Base-by-base conservation (phyloP, 2,888 invertebrate genomes). In the Diaprepes abbreviatus region DNA sequence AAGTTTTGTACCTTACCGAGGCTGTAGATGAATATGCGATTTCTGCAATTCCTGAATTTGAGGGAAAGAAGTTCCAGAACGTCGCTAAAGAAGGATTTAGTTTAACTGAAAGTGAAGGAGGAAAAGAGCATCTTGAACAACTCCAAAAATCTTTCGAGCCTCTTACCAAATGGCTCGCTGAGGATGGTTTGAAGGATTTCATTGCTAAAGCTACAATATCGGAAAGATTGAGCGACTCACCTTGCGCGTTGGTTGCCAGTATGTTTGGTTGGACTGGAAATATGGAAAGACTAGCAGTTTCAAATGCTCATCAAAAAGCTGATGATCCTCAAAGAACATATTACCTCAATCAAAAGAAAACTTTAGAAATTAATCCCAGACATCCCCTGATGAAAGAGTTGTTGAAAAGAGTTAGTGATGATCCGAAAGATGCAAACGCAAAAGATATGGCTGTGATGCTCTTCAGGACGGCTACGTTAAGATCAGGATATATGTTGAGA, bases 201-300 rank as follows among this genome's bases (percentile, higher is more conserved):
- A 90, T 94, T 75, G 86, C 90, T 68, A 96, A 94, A 84, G 95
- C 94, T 1, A 87, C 89, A 59, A 87, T 98, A 19, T 97, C 97
- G 1, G 94, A 97, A 77, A 89, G 97, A 66, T 87, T 98, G 66
- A 90, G 92, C 70, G 92, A 92, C 79, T 97, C 98, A 5, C 98
- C 98, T 0, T 97, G 97, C 84, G 98, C 97, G 58, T 88, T 99
- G 58, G 96, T 98, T 52, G 98, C 98, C 74, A 93, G 95, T 70
- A 92, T 94, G 87, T 98, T 96, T 86, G 98, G 98, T 76, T 98
- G 98, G 98, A 97, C 98, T 78, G 98, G 98, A 79, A 98, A 98
- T 85, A 98, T 99, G 98, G 98, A 98, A 87, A 89, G 98, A 55
- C 89, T 98, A 74, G 97, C 98, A 73, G 86, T 94, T 73, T 93